Base-by-base conservation (phyloP, 2,113 vertebrate genomes). In the Raja brachyura region DNA sequence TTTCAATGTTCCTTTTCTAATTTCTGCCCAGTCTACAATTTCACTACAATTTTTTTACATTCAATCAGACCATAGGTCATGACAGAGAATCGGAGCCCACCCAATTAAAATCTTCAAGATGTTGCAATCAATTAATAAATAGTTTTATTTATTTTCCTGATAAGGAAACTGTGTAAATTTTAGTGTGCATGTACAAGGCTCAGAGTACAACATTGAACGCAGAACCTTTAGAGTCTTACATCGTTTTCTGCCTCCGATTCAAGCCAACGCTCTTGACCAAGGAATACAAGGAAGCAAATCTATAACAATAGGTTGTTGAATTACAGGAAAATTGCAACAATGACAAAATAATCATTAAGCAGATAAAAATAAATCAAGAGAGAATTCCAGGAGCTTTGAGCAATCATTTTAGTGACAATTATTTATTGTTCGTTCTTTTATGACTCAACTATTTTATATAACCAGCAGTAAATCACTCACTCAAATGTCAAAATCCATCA, bases 391-490 rank as follows among this genome's bases (percentile, higher is more conserved):
- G 70, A 25, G 33, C 88, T 54, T 59, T 1, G 93, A 93, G 86
- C 93, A 94, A 93, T 90, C 93, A 61, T 94, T 94, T 93, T 93
- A 94, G 61, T 93, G 93, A 93, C 79, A 93, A 93, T 90, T 95
- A 94, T 95, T 95, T 94, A 93, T 95, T 94, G 93, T 95, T 95
- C 95, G 93, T 95, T 95, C 93, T 95, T 93, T 94, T 96, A 95
- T 94, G 94, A 95, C 93, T 95, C 95, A 95, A 94, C 66, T 93
- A 90, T 93, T 96, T 95, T 94, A 95, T 94, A 95, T 94, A 96
- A 94, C 94, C 94, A 94, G 83, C 79, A 94, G 68, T 94, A 93
- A 93, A 94, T 90, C 94, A 95, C 95, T 94, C 93, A 94, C 94
- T 83, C 79, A 68, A 94, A 93, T 93, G 94, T 96, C 95, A 96